Conservation (phyloP, 2,797 vertebrate species). For the Poecile montanus region DNA sequence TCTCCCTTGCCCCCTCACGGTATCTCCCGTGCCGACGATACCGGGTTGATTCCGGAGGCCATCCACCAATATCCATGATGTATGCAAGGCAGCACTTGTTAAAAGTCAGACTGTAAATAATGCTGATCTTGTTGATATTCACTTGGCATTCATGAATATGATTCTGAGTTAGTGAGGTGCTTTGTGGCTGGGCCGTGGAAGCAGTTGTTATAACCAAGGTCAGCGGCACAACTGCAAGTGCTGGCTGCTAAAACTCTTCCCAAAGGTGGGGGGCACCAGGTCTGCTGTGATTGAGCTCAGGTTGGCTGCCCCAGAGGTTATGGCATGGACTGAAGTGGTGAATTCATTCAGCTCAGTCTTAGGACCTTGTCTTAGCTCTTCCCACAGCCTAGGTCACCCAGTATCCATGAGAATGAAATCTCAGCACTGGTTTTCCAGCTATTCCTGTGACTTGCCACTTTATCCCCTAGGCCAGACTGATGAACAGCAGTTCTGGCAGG, state of each 20-base stretch:
- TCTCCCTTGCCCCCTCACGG: slow-evolving; percentile 24
- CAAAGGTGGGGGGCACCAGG: background rate
- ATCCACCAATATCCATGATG: slow-evolving; percentile 24
- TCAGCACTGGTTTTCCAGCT: background rate
- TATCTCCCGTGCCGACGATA: background rate
- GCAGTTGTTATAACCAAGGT: slow-evolving; percentile 6
- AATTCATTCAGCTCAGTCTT: background rate
- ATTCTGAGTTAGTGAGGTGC: background rate
- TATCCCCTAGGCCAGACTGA: background rate
- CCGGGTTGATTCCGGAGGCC: background rate
- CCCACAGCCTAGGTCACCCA: background rate
- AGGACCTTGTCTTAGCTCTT: background rate
- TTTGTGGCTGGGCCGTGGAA: background rate
- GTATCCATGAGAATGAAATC: background rate
- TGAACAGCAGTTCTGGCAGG: background rate
- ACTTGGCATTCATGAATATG: slow-evolving; percentile 46
- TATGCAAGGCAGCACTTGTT: slow-evolving; percentile 32
- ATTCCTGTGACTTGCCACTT: background rate
- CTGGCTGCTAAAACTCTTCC: background rate
- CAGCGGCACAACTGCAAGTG: background rate
- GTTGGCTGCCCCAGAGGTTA: background rate
- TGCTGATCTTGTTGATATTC: slow-evolving; percentile 61
- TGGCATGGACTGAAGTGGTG: background rate
- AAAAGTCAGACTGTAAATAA: slow-evolving; percentile 64
- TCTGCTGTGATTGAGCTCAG: background rate